Base-by-base conservation (phyloP, 2,113 vertebrate species). In the Psettodes erumei region DNA sequence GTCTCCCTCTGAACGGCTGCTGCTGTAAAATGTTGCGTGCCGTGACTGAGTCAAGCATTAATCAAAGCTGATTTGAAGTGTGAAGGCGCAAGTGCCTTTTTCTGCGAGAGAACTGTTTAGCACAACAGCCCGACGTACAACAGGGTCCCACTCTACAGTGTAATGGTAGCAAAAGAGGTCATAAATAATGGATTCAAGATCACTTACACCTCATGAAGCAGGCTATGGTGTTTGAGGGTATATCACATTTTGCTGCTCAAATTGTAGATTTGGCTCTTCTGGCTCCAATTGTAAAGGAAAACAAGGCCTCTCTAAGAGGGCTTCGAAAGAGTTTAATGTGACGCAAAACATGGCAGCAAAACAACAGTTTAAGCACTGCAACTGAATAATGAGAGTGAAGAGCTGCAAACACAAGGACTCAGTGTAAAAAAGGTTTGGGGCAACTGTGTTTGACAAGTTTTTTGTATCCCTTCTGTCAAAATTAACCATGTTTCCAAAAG, bases 131-230 rank as follows among this genome's bases (percentile, higher is more conserved):
- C 79, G 55, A 35, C 56, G 65, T 89, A 72, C 87, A 82, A 51
- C 70, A 43, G 81, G 84, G 82, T 81, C 83, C 81, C 80, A 65
- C 88, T 90, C 83, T 76, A 84, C 89, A 88, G 75, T 62, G 89
- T 92, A 94, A 94, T 91, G 90, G 92, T 83, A 85, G 90, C 89
- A 83, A 90, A 88, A 90, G 86, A 86, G 91, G 91, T 92, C 83
- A 93, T 93, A 89, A 93, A 93, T 94, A 93, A 94, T 94, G 88
- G 88, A 93, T 92, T 90, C 78, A 91, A 93, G 93, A 94, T 92
- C 93, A 93, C 93, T 93, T 93, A 90, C 90, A 94, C 91, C 81
- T 92, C 89, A 84, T 79, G 81, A 86, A 92, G 91, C 86, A 87
- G 89, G 79, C 77, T 78, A 67, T 72, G 75, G 81, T 69, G 56